Evolutionary conservation across 2,113 vertebrate species (phyloP).

Genomic region (Mustelus asterias): DNA sequence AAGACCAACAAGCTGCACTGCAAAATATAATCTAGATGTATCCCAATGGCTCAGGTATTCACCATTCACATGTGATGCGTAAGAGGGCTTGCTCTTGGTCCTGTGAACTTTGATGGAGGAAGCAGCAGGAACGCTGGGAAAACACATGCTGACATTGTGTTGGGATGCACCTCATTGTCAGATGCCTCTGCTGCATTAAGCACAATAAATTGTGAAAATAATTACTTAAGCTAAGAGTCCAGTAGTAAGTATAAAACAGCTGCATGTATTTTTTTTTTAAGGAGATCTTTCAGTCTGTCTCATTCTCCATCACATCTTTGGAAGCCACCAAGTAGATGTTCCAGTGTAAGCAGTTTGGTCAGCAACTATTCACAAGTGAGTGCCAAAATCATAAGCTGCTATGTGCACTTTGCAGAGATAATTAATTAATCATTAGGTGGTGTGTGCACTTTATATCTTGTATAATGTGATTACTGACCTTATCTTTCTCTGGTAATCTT

Average conservation of each 20-base stretch:
- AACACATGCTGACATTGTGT: not conserved
- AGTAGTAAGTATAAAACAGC: not conserved
- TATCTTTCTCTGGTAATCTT: not conserved
- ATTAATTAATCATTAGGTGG: not conserved
- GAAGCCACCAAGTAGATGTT: conserved; percentile 85
- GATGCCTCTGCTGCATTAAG: not conserved
- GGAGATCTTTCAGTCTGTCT: conserved; percentile 67
- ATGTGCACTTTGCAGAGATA: not conserved
- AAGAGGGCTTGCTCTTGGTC: not conserved
- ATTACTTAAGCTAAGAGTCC: not conserved
- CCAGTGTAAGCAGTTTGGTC: conserved; percentile 85
- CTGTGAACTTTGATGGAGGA: not conserved
- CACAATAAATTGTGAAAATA: not conserved
- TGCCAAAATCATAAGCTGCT: not conserved
- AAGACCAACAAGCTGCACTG: not conserved
- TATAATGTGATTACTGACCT: not conserved
- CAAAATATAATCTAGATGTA: too few species aligned
- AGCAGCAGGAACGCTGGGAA: not conserved
- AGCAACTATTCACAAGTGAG: conserved; percentile 82
- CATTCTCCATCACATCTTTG: conserved; percentile 66
- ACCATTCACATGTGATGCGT: not conserved
- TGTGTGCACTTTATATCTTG: not conserved
- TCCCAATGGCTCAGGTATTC: not conserved
- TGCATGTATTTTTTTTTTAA: conserved; percentile 49
- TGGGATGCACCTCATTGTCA: not conserved